phyloP scores from a whole-genome alignment of 2,888 invertebrate genomes.

The Thysanoteuthis rhombus region DNA sequence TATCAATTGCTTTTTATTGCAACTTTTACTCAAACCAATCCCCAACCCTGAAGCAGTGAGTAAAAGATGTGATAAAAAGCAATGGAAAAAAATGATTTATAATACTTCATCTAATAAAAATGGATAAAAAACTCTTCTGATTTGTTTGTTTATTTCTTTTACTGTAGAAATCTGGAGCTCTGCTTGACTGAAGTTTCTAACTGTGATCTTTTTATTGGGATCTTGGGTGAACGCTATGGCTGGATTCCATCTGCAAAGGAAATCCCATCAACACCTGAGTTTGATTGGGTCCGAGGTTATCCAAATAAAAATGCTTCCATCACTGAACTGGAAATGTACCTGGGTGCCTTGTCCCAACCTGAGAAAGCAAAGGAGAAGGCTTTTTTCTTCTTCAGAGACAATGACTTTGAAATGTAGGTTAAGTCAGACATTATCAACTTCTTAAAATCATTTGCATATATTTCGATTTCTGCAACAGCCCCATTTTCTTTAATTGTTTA shows the following conservation, averaged over 20 bases:
- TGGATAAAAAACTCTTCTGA: too few species aligned
- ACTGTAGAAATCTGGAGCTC: constrained; percentile 64
- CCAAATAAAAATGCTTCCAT: constrained; percentile 66
- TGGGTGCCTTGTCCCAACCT: constrained; percentile 58
- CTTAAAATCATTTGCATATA: too few species aligned
- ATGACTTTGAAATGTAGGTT: constrained; percentile 55
- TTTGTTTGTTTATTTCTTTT: constrained; percentile 29
- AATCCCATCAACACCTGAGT: constrained; percentile 60
- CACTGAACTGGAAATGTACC: constrained; percentile 68
- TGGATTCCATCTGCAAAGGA: constrained; percentile 60
- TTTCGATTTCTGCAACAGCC: too few species aligned
- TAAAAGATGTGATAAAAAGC: too few species aligned
- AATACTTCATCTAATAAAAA: too few species aligned
- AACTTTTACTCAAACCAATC: too few species aligned
- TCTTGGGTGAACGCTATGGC: constrained; percentile 69
- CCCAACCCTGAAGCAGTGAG: too few species aligned
- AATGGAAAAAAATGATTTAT: too few species aligned
- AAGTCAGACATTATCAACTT: constrained; percentile 20
- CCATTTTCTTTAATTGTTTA: too few species aligned
- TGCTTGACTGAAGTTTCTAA: constrained; percentile 67
- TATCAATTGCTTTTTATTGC: too few species aligned
- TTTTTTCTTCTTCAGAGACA: constrained; percentile 67
- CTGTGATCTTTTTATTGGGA: constrained; percentile 68
- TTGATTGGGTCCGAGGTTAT: constrained; percentile 65
- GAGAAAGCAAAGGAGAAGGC: constrained; percentile 50